Conservation (phyloP, 2,888 invertebrate species). For the Hypercompe scribonia region DNA sequence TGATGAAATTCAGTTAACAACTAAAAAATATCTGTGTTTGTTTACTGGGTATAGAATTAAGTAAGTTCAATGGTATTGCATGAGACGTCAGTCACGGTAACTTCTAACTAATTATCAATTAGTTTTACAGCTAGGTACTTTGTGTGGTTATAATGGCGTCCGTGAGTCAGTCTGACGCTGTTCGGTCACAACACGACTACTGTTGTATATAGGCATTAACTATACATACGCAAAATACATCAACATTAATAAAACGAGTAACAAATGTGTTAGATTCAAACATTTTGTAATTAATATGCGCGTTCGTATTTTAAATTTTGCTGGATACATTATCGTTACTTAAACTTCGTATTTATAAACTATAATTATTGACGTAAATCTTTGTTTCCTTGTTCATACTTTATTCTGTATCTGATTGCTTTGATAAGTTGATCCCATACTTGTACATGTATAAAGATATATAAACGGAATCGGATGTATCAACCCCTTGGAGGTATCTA, state of each 20-base stretch:
- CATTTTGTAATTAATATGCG: background rate
- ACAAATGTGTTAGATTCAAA: background rate
- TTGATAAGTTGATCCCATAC: background rate
- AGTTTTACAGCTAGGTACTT: constrained; percentile 30
- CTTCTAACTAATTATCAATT: constrained; percentile 48
- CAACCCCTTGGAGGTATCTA: background rate
- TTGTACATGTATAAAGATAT: background rate
- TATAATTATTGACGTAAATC: background rate
- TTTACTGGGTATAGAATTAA: constrained; percentile 5
- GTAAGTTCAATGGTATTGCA: constrained; percentile 26
- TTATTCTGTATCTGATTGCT: background rate
- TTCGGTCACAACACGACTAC: constrained; percentile 17
- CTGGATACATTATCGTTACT: background rate
- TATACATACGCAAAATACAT: constrained; percentile 5
- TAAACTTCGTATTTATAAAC: background rate
- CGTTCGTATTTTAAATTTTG: background rate
- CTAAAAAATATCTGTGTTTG: constrained; percentile 6
- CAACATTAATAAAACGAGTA: background rate
- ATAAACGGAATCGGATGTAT: background rate
- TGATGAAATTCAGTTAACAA: constrained; percentile 8
- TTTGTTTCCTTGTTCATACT: background rate
- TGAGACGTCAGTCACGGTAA: constrained; percentile 29
- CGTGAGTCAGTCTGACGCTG: constrained; percentile 49
- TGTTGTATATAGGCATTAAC: constrained; percentile 11
- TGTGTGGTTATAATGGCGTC: constrained; percentile 32